Percentiles rank a stretch among this genome's conserved stretches.
Evolutionary conservation across 2,888 invertebrate species (phyloP).

Genomic region (Sericinus montela): DNA sequence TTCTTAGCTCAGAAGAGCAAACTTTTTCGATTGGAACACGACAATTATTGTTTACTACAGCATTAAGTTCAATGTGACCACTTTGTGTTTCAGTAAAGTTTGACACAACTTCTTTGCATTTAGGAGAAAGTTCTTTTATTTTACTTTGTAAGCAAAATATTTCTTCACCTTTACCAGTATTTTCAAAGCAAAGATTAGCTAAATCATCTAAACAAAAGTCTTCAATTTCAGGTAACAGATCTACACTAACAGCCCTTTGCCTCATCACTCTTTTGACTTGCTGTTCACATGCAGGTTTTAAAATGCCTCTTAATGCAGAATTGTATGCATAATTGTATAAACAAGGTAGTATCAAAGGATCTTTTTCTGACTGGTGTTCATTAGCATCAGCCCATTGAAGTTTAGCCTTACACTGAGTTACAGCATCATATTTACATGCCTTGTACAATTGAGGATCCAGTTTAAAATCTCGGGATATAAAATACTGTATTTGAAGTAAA

Average conservation of each 20-base stretch:
- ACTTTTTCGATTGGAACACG: slow-evolving; percentile 87
- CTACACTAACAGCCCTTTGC: slow-evolving; percentile 94
- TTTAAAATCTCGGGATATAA: slow-evolving; percentile 96
- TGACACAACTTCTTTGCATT: slow-evolving; percentile 87
- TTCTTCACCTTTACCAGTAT: slow-evolving; percentile 94
- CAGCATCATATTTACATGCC: slow-evolving; percentile 93
- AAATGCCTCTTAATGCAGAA: slow-evolving; percentile 64
- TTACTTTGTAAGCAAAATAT: slow-evolving; percentile 94
- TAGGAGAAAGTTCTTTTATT: slow-evolving; percentile 82
- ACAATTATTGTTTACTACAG: slow-evolving; percentile 90
- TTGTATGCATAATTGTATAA: slow-evolving; percentile 87
- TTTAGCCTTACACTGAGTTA: slow-evolving; percentile 88
- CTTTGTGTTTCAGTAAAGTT: slow-evolving; percentile 95
- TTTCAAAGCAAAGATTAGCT: slow-evolving; percentile 88
- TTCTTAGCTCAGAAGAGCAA: slow-evolving; percentile 84
- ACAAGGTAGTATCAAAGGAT: slow-evolving; percentile 93
- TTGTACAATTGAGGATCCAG: slow-evolving; percentile 93
- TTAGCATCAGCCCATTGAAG: slow-evolving; percentile 85
- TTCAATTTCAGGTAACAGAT: slow-evolving; percentile 96
- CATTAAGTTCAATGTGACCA: slow-evolving; percentile 93
- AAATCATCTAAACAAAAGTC: slow-evolving; percentile 93
- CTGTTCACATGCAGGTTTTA: slow-evolving; percentile 81
- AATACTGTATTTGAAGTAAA: slow-evolving; percentile 97
- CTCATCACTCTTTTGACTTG: slow-evolving; percentile 96
- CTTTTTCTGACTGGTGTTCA: slow-evolving; percentile 86